Base-by-base conservation (phyloP, 2,797 vertebrate species). In the Vultur gryphus region DNA sequence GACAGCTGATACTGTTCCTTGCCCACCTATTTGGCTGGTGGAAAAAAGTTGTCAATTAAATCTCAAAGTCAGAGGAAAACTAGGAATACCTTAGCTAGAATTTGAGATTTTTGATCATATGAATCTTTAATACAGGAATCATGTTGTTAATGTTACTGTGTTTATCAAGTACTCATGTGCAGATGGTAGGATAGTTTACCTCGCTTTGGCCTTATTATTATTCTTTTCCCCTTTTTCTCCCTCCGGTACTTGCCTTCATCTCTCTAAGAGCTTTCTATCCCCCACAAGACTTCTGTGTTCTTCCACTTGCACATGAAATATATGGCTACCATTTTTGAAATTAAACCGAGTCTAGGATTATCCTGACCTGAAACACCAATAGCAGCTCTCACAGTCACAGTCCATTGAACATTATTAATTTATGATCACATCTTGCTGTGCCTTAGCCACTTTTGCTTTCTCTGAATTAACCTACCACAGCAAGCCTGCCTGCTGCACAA, bases 351-450 rank as follows among this genome's bases (percentile, higher is more conserved):
- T 78, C 96, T 93, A 65, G 89, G 81, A 94, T 93, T 95, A 91
- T 91, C 86, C 54, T 93, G 90, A 91, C 84, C 84, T 87, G 78
- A 97, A 95, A 97, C 75, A 95, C 97, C 97, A 96, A 95, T 84
- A 88, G 83, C 46, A 90, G 65, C 82, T 87, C 91, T 95, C 92
- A 55, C 71, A 95, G 94, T 91, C 92, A 95, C 91, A 96, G 92
- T 94, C 92, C 90, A 96, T 85, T 93, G 94, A 92, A 91, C 79
- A 85, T 95, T 95, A 97, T 95, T 95, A 95, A 96, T 96, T 97
- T 96, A 96, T 96, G 92, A 90, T 79, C 92, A 81, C 93, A 89
- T 95, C 90, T 94, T 89, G 81, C 90, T 95, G 87, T 84, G 90
- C 93, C n/a, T 87, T 93, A 93, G 46, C 69, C 16, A 61, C 76